Conservation (phyloP, 2,113 vertebrate genomes). For the Canis aureus region DNA sequence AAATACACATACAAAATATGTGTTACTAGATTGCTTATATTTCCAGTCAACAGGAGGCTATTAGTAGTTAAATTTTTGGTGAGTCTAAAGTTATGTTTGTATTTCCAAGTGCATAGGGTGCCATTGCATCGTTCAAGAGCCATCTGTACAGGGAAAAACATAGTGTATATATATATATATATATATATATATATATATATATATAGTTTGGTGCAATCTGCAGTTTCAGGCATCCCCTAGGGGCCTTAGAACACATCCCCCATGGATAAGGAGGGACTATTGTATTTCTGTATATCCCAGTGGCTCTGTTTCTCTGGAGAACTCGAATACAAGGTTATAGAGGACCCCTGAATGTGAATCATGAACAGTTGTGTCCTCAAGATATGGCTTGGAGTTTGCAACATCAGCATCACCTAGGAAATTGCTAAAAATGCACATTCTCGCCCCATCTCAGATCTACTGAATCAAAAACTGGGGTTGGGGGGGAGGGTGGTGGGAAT, state of each 20-base stretch:
- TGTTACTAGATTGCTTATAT: background rate
- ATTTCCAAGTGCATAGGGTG: background rate
- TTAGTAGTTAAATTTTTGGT: background rate
- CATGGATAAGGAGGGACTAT: background rate
- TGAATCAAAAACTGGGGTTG: background rate
- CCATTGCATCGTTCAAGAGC: background rate
- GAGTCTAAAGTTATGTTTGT: background rate
- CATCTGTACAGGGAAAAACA: background rate
- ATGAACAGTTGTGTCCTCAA: background rate
- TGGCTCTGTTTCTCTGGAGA: background rate
- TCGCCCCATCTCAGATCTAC: background rate
- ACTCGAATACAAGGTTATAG: background rate
- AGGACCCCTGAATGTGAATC: background rate
- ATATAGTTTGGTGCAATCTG: background rate
- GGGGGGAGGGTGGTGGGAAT: background rate
- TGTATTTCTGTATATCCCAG: background rate
- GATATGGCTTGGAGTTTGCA: background rate
- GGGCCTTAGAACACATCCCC: background rate
- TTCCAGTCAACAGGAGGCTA: background rate
- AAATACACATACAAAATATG: background rate
- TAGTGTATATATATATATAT: background rate
- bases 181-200: too few relatives aligned
- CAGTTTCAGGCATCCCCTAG: background rate
- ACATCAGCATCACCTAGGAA: background rate
- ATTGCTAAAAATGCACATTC: background rate